Percentiles rank a stretch among this genome's conserved stretches.
Conservation (phyloP, 64 coral and sea anemone species). For the Dendronephthya gigantea region DNA sequence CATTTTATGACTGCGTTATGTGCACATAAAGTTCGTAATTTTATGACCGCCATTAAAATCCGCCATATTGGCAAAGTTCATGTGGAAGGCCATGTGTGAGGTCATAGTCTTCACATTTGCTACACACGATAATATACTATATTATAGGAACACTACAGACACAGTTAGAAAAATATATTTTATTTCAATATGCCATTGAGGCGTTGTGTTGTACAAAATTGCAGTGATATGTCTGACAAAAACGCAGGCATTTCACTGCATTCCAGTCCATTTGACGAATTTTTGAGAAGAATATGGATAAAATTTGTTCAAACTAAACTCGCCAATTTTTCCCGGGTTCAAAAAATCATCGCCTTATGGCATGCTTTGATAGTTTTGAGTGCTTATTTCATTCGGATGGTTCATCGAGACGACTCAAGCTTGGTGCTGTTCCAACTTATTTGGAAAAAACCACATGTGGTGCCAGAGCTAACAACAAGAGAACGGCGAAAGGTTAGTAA, state of each 20-base stretch:
- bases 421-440: slow-evolving; percentile 24
- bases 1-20: not conserved
- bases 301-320: slow-evolving; percentile 6
- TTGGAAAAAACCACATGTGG: not conserved
- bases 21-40: not conserved
- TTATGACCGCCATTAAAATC: not conserved
- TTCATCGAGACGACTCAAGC: not conserved
- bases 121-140: not conserved
- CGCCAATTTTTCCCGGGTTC: slow-evolving; percentile 14
- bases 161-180: not conserved
- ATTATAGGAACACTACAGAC: not conserved
- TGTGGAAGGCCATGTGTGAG: not conserved
- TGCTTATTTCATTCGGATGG: slow-evolving; percentile 3
- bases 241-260: slow-evolving; percentile 19
- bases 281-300: not conserved
- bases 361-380: slow-evolving; percentile 28
- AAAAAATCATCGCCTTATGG: not conserved
- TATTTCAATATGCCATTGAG: not conserved
- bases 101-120: slow-evolving; percentile 21
- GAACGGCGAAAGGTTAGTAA: slow-evolving; percentile 23
- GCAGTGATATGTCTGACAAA: slow-evolving; percentile 18
- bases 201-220: not conserved
- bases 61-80: not conserved
- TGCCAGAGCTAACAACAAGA: slow-evolving; percentile 17
- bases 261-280: slow-evolving; percentile 13